These are phyloP conservation scores for Nasua narica DNA, from an alignment of 2,797 vertebrate genomes.

Conservation along the genomic window DNA sequence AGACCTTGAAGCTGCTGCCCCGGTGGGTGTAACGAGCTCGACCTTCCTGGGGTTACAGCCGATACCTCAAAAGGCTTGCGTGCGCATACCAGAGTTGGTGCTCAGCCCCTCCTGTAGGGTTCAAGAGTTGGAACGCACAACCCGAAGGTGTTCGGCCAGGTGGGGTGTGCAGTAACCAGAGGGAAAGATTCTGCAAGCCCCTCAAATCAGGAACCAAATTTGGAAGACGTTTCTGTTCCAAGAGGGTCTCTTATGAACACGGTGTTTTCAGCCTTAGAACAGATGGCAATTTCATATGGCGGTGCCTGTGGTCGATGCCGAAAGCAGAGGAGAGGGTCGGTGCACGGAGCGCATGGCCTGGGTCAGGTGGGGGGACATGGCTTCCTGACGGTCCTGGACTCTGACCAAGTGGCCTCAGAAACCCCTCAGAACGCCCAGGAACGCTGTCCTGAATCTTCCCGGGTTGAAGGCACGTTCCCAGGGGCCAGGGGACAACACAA, in stretches of 20 bases:
- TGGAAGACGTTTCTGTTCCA: neutral
- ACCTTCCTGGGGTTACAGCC: neutral
- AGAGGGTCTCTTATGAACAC: neutral
- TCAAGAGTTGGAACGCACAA: neutral
- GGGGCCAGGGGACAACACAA: neutral
- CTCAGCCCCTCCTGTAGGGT: neutral
- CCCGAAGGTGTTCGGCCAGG: neutral
- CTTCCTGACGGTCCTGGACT: neutral
- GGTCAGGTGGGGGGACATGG: fast-evolving
- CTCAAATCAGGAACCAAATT: neutral
- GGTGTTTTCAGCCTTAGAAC: neutral
- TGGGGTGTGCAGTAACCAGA: too few relatives aligned
- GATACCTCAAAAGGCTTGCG: fast-evolving
- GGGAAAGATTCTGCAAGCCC: neutral
- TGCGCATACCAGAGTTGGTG: neutral
- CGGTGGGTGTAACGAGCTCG: too few relatives aligned
- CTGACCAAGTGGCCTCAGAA: neutral
- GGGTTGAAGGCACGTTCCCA: too few relatives aligned
- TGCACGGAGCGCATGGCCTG: neutral
- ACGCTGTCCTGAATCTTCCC: neutral
- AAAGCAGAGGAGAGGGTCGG: too few relatives aligned
- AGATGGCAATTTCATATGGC: neutral
- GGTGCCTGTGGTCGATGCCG: too few relatives aligned
- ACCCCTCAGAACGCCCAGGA: neutral
- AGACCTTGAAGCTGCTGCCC: neutral